Conservation (phyloP, 2,888 invertebrate species). For the Oscheius sp. region DNA sequence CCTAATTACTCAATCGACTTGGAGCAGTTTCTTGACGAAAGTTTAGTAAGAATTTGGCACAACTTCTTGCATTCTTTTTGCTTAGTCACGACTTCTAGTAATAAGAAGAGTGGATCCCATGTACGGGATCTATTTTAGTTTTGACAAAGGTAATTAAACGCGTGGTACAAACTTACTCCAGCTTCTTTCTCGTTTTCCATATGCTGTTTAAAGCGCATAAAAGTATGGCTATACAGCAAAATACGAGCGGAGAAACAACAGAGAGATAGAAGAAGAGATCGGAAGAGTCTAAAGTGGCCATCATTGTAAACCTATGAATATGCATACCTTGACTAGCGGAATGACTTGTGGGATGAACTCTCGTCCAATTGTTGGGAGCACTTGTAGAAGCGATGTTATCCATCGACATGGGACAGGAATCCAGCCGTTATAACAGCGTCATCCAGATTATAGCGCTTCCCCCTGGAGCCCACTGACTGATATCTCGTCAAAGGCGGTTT, state of each 20-base stretch:
- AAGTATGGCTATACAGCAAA: slow-evolving; percentile 63
- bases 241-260: slow-evolving; percentile 57
- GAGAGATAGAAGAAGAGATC: slow-evolving; percentile 58
- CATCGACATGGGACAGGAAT: slow-evolving; percentile 13
- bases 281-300: slow-evolving; percentile 37
- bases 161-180: slow-evolving; percentile 41
- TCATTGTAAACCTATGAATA: too few species aligned
- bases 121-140: too few species aligned
- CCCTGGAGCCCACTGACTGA: slow-evolving; percentile 33
- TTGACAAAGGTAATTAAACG: too few species aligned
- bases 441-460: slow-evolving; percentile 35
- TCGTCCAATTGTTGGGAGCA: slow-evolving; percentile 16
- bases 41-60: too few species aligned
- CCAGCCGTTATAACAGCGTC: slow-evolving; percentile 25
- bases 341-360: background rate
- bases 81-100: too few species aligned
- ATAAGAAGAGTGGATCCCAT: too few species aligned
- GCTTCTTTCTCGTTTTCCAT: slow-evolving; percentile 54
- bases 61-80: too few species aligned
- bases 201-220: slow-evolving; percentile 58
- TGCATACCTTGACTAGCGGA: background rate
- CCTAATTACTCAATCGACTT: too few species aligned
- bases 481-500: slow-evolving; percentile 11
- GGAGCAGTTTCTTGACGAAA: background rate
- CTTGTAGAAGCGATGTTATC: slow-evolving; percentile 6